Evolutionary conservation across 2,113 vertebrate genomes (phyloP).

Genomic region (Colinus virginianus): DNA sequence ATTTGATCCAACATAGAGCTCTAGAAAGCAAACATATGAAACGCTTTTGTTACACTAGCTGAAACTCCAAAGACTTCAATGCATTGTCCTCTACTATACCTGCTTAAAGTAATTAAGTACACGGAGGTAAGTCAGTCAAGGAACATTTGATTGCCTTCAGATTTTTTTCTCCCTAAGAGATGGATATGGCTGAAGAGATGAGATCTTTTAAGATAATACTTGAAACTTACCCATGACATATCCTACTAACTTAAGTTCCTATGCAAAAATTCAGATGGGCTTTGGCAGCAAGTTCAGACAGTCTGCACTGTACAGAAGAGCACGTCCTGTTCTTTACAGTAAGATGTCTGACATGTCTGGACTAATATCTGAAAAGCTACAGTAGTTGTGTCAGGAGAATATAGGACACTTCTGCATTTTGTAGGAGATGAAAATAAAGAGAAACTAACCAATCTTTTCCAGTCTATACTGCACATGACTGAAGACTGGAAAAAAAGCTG

Average conservation of each 20-base stretch:
- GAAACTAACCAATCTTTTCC: constrained; percentile 22
- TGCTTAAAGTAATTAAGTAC: not conserved
- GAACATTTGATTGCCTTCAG: not conserved
- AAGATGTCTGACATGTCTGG: constrained; percentile 38
- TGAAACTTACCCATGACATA: not conserved
- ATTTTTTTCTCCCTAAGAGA: not conserved
- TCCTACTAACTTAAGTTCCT: not conserved
- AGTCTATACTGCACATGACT: not conserved
- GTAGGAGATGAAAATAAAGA: not conserved
- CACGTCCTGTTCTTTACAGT: constrained; percentile 36
- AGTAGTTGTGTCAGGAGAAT: not conserved
- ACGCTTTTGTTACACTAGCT: not conserved
- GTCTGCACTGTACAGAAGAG: constrained; percentile 12
- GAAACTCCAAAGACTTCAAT: not conserved
- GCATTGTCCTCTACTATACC: not conserved
- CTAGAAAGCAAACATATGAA: not conserved
- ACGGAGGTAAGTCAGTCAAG: not conserved
- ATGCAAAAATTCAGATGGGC: not conserved
- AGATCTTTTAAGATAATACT: not conserved
- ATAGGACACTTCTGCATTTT: not conserved
- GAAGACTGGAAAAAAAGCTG: constrained; percentile 33
- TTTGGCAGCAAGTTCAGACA: constrained; percentile 56
- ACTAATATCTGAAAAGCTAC: constrained; percentile 19
- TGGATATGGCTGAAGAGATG: not conserved
- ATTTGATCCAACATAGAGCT: not conserved